A percentile compares a stretch with the other conserved stretches of the same genome.
phyloP scores from a whole-genome alignment of 1,140 invertebrate species.

The Zaprionus davidi region DNA sequence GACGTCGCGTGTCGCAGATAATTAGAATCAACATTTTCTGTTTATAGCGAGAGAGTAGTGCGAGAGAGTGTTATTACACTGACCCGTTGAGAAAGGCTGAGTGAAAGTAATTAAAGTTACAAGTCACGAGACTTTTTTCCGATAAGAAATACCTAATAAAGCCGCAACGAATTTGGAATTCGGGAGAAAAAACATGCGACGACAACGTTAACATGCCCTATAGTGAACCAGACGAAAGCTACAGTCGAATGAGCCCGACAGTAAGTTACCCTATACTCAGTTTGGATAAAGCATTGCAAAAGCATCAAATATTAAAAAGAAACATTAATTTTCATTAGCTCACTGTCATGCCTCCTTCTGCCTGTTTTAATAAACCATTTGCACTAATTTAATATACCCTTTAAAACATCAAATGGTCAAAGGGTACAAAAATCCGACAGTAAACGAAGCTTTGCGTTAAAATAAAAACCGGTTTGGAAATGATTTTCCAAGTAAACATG shows the following conservation, averaged over 20 bases:
- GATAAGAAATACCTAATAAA: constrained; percentile 48
- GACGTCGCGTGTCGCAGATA: constrained; percentile 69
- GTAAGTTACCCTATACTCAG: too few species aligned
- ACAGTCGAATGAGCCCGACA: too few species aligned
- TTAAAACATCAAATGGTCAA: too few species aligned
- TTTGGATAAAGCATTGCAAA: too few species aligned
- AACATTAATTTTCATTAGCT: too few species aligned
- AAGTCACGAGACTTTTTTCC: constrained; percentile 58
- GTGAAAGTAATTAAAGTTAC: constrained; percentile 74
- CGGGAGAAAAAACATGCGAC: constrained; percentile 43
- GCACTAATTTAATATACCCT: too few species aligned
- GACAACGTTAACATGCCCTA: constrained; percentile 62
- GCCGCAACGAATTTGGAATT: constrained; percentile 44
- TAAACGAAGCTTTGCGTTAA: constrained; percentile 26
- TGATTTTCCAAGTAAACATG: constrained; percentile 66
- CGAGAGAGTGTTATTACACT: constrained; percentile 38
- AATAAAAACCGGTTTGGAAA: constrained; percentile 65
- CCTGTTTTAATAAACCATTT: too few species aligned
- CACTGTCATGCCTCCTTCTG: too few species aligned
- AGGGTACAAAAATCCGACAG: constrained; percentile 32
- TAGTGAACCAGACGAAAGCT: constrained; percentile 6
- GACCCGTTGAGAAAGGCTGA: constrained; percentile 59
- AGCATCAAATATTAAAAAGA: too few species aligned
- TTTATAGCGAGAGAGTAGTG: constrained; percentile 30
- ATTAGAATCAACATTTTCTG: constrained; percentile 69